Percentiles rank a stretch among this genome's conserved stretches.
Conservation (phyloP, 2,888 invertebrate species). For the Troides aeacus region DNA sequence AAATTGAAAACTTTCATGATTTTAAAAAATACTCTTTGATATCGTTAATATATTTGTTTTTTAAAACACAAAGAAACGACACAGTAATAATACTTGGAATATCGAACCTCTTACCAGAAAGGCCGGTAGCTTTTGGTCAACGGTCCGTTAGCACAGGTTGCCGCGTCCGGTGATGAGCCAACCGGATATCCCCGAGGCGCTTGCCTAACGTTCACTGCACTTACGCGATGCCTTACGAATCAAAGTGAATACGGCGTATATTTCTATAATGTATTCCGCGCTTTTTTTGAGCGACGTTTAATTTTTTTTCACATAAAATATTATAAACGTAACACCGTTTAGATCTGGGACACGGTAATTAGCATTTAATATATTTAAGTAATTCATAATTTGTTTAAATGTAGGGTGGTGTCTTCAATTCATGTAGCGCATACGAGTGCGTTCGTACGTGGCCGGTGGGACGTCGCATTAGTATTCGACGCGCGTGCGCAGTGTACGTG, state of each 20-base stretch:
- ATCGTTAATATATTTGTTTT: neutral
- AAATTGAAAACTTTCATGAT: neutral
- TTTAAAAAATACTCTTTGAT: neutral
- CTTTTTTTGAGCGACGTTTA: neutral
- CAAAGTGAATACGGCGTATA: neutral
- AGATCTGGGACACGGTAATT: slow-evolving; percentile 1
- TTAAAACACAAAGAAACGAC: neutral
- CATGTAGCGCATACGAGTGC: slow-evolving; percentile 8
- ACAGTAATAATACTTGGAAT: slow-evolving; percentile 5
- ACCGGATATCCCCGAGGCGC: slow-evolving; percentile 58
- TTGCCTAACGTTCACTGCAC: slow-evolving; percentile 26
- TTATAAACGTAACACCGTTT: neutral
- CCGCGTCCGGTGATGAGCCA: slow-evolving; percentile 65
- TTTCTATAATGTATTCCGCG: neutral
- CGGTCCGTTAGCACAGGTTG: slow-evolving; percentile 54
- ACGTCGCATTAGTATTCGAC: slow-evolving; percentile 26
- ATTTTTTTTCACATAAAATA: neutral
- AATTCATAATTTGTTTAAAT: slow-evolving; percentile 20
- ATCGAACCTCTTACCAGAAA: slow-evolving; percentile 36
- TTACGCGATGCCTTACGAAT: slow-evolving; percentile 18
- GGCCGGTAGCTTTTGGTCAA: slow-evolving; percentile 47
- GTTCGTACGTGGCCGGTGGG: slow-evolving; percentile 14
- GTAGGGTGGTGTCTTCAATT: slow-evolving; percentile 21
- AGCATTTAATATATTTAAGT: slow-evolving; percentile 20
- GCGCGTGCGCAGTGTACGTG: slow-evolving; percentile 26